Conservation (phyloP, 2,113 vertebrate species). For the Scalopus aquaticus region DNA sequence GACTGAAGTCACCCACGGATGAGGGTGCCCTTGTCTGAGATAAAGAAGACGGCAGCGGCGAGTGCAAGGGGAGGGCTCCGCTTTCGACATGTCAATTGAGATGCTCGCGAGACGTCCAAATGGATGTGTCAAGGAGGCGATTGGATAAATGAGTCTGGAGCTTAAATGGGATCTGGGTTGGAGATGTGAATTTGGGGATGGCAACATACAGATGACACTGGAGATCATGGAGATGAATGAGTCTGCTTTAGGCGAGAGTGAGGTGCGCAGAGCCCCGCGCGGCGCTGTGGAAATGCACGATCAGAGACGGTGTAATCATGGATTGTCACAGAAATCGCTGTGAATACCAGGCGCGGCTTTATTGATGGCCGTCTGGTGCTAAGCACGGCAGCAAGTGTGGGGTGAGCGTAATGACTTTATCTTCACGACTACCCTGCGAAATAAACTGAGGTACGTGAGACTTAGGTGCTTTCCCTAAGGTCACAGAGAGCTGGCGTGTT, state of each 20-base stretch:
- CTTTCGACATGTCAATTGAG: background rate
- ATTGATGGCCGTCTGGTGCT: background rate
- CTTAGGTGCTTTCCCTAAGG: background rate
- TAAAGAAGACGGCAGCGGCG: background rate
- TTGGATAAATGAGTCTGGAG: conserved; percentile 62
- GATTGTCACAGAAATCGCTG: background rate
- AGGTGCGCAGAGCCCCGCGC: accelerated
- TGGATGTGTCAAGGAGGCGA: conserved; percentile 37
- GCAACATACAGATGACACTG: conserved; percentile 45
- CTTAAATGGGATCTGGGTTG: conserved; percentile 55
- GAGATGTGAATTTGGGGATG: conserved; percentile 56
- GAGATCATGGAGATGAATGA: conserved; percentile 57
- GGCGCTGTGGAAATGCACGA: background rate
- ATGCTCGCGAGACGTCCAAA: background rate
- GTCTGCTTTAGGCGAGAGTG: background rate
- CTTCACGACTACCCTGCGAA: background rate
- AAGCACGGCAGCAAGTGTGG: background rate
- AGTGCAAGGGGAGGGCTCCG: background rate
- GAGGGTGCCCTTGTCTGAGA: conserved; percentile 22
- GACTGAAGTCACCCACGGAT: background rate
- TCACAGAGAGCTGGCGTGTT: background rate
- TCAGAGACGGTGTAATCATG: background rate
- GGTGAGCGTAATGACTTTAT: background rate
- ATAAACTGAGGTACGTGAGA: background rate
- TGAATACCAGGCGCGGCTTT: background rate